phyloP scores from a whole-genome alignment of 1,140 invertebrate species.

The Medauroidea extradentata region DNA sequence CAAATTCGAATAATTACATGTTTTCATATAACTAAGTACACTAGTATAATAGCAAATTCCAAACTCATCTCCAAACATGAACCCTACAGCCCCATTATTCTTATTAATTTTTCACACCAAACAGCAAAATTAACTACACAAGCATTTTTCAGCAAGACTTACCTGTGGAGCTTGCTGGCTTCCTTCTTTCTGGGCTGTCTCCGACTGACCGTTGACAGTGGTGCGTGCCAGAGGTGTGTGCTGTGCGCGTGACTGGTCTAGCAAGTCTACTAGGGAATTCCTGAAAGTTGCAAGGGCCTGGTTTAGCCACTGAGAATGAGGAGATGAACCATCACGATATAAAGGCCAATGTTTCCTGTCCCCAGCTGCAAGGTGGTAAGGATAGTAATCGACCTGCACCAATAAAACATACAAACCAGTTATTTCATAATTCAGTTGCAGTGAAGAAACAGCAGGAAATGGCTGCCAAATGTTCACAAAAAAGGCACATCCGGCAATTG shows the following conservation, averaged over 20 bases:
- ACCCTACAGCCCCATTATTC: no score
- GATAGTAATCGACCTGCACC: conserved; percentile 93
- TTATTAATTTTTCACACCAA: no score
- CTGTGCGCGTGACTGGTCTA: conserved; percentile 55
- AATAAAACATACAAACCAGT: not conserved
- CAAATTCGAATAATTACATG: not conserved
- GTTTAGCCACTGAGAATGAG: conserved; percentile 69
- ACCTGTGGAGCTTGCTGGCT: not conserved
- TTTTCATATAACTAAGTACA: not conserved
- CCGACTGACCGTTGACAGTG: conserved; percentile 24
- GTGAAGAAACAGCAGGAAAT: not conserved
- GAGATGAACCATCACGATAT: conserved; percentile 59
- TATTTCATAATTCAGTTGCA: not conserved
- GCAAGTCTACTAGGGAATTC: conserved; percentile 47
- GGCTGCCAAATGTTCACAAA: not conserved
- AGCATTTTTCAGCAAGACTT: not conserved
- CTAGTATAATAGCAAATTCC: not conserved
- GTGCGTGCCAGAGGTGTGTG: conserved; percentile 53
- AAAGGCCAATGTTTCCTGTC: conserved; percentile 85
- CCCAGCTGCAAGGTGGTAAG: conserved; percentile 87
- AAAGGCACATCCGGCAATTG: no score
- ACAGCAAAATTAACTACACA: no score
- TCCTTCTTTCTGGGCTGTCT: not conserved
- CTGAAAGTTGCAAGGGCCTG: conserved; percentile 65
- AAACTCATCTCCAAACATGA: no score